Conservation (phyloP, 2,113 vertebrate species). For the Pedetes capensis region DNA sequence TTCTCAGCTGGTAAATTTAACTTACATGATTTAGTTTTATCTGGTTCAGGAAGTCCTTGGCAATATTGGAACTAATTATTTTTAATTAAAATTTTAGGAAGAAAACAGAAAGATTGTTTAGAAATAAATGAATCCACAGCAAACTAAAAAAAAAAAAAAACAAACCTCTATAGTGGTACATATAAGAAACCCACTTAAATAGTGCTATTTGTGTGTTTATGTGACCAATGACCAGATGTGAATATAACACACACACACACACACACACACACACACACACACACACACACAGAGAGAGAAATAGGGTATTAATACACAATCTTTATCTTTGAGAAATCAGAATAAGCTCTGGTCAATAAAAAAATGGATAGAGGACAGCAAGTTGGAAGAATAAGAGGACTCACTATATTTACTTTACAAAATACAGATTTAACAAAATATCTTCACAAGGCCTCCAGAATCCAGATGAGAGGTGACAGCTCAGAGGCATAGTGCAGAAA, state of each 20-base stretch:
- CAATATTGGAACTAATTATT: neutral
- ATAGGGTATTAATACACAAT: no score
- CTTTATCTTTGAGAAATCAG: no score
- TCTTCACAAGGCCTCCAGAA: neutral
- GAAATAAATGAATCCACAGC: neutral
- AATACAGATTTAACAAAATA: no score
- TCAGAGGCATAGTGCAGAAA: neutral
- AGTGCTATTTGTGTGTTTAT: neutral
- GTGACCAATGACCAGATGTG: neutral
- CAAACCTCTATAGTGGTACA: no score
- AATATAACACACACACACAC: neutral
- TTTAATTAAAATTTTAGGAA: neutral
- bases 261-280: no score
- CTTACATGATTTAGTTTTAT: neutral
- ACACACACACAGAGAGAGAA: no score
- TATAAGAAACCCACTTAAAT: rapidly evolving
- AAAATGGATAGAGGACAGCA: no score
- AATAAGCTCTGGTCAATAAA: no score
- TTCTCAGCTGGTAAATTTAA: neutral
- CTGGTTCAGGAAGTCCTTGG: neutral
- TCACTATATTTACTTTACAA: no score
- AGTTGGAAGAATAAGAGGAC: no score
- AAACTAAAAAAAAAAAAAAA: no score
- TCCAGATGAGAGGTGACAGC: neutral
- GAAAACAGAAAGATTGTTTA: neutral